Conservation (phyloP, 2,797 vertebrate genomes). For the Trematomus bernacchii region DNA sequence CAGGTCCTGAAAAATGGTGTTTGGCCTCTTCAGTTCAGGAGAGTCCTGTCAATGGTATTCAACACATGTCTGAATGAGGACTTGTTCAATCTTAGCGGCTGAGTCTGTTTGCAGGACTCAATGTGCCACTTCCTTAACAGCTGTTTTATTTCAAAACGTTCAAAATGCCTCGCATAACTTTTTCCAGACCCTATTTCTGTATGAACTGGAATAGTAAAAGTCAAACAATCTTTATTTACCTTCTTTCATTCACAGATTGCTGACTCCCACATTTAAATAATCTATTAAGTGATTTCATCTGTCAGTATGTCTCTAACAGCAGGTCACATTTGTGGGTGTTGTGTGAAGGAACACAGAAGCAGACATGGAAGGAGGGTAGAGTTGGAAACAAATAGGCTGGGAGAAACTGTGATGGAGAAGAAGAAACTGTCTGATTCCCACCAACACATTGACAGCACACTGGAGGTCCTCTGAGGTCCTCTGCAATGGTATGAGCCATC, state of each 20-base stretch:
- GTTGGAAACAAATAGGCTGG: conserved; percentile 10
- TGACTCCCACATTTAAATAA: conserved; percentile 11
- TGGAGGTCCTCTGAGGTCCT: conserved; percentile 34
- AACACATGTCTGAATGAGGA: neutral
- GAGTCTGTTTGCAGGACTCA: neutral
- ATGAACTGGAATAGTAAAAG: conserved; percentile 15
- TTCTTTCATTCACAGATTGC: conserved; percentile 12
- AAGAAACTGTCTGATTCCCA: conserved; percentile 20
- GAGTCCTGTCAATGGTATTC: neutral
- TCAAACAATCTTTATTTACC: conserved; percentile 14
- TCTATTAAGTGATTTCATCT: conserved; percentile 25
- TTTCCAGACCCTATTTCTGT: conserved; percentile 10
- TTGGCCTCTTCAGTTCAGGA: conserved; percentile 2
- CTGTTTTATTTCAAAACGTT: conserved; percentile 37
- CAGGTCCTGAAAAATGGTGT: neutral
- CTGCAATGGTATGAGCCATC: conserved; percentile 13
- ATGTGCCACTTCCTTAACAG: conserved; percentile 16
- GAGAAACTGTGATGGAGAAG: conserved; percentile 15
- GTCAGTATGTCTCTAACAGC: conserved; percentile 9
- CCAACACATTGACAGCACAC: conserved; percentile 6
- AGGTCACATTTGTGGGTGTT: neutral
- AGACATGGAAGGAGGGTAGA: conserved; percentile 7
- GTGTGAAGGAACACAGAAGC: conserved; percentile 20
- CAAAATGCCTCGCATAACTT: neutral
- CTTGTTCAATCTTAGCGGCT: neutral